Percentiles rank a stretch among this genome's conserved stretches.
phyloP scores from a whole-genome alignment of 2,888 invertebrate species.

The Apomyelois bistriatella region DNA sequence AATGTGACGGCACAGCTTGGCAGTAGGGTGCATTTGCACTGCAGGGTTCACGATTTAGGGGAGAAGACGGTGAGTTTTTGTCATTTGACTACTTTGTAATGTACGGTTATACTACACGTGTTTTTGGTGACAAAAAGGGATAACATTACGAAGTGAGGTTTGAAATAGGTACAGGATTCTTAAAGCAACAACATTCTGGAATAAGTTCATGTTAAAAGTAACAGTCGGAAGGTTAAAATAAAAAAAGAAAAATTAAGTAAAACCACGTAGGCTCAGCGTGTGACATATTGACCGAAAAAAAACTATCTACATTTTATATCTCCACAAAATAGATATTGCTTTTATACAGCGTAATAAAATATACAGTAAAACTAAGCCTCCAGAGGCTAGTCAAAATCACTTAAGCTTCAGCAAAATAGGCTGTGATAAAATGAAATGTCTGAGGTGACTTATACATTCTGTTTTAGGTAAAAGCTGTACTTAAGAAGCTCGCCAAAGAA shows the following conservation, averaged over 20 bases:
- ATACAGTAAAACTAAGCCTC: slow-evolving; percentile 5
- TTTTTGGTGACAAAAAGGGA: no score
- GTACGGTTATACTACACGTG: no score
- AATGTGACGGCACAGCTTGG: slow-evolving; percentile 85
- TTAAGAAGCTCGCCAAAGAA: background rate
- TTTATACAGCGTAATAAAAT: slow-evolving; percentile 1
- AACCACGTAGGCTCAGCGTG: no score
- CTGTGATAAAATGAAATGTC: slow-evolving; percentile 1
- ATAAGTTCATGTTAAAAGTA: no score
- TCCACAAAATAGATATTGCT: slow-evolving; percentile 1
- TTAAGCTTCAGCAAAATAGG: background rate
- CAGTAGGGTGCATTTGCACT: slow-evolving; percentile 82
- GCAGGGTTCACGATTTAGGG: slow-evolving; percentile 83
- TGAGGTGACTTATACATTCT: background rate
- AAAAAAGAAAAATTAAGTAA: no score
- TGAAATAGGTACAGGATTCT: no score
- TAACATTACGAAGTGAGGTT: no score
- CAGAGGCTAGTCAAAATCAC: slow-evolving; percentile 1
- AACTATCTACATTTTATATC: background rate
- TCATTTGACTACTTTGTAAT: no score
- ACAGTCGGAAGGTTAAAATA: no score
- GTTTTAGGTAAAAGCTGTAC: background rate
- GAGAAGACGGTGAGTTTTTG: slow-evolving; percentile 82
- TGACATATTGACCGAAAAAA: no score
- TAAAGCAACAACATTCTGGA: no score